A percentile compares a stretch with the other conserved stretches of the same genome.
Conservation (phyloP, 2,797 vertebrate species). For the Luscinia luscinia region DNA sequence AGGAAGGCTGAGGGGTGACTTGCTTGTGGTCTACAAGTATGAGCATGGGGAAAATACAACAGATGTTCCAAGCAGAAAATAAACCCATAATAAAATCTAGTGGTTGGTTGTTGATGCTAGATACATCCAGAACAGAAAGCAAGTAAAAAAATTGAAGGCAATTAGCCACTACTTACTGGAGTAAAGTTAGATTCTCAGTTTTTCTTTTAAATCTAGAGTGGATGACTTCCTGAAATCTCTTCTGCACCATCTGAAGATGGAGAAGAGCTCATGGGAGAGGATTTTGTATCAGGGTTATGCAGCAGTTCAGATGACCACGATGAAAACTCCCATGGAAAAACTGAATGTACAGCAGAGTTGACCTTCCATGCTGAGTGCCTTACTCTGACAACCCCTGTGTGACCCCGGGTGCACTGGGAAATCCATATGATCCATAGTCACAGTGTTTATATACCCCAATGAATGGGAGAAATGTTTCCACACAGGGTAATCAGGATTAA, state of each 20-base stretch:
- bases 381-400: not conserved
- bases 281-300: not conserved
- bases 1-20: conserved; percentile 27
- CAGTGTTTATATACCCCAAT: not conserved
- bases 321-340: not conserved
- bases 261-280: not conserved
- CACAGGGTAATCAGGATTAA: not conserved
- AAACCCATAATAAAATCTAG: conserved; percentile 52
- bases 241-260: not conserved
- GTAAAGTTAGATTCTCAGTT: conserved; percentile 38
- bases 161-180: conserved; percentile 38
- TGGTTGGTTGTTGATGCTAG: conserved; percentile 39
- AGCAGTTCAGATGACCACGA: not conserved
- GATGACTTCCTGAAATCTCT: not conserved
- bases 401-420: not conserved
- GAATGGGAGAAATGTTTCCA: conserved; percentile 10
- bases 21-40: conserved; percentile 50
- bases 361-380: not conserved
- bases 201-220: not conserved
- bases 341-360: not conserved
- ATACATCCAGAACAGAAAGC: conserved; percentile 37
- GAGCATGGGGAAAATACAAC: conserved; percentile 46
- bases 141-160: not conserved
- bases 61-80: conserved; percentile 60
- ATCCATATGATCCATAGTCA: not conserved